Evolutionary conservation across 2,797 vertebrate genomes (phyloP).

Genomic region (Sebastes matsubarae): DNA sequence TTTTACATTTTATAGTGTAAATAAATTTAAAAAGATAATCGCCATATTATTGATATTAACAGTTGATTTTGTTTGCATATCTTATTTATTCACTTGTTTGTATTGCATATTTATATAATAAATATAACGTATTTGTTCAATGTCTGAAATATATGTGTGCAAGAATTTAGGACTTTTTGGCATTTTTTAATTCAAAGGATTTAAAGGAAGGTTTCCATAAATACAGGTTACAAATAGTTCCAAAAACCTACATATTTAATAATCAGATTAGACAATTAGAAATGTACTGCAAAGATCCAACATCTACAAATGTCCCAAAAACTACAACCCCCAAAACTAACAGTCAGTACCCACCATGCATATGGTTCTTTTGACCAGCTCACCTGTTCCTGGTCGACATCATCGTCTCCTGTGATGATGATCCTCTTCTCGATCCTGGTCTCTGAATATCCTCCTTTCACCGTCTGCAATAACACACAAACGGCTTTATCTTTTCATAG

Average conservation of each 20-base stretch:
- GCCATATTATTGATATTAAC: not conserved
- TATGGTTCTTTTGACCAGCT: slow-evolving; percentile 3
- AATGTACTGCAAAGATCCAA: not conserved
- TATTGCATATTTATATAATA: no score
- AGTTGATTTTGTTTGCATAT: not conserved
- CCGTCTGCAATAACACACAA: slow-evolving; percentile 84
- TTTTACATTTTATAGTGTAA: not conserved
- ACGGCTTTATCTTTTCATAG: slow-evolving; percentile 26
- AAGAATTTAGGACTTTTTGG: not conserved
- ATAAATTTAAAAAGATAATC: not conserved
- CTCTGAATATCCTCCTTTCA: slow-evolving; percentile 99
- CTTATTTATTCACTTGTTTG: not conserved
- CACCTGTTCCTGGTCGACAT: slow-evolving; percentile 99
- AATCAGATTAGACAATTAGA: not conserved
- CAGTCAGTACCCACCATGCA: not conserved
- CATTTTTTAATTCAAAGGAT: not conserved
- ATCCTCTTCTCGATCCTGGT: slow-evolving; percentile 99
- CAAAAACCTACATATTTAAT: not conserved
- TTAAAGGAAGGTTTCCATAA: not conserved
- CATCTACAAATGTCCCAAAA: not conserved
- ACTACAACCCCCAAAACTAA: not conserved
- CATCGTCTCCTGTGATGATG: slow-evolving; percentile 98
- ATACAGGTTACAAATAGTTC: not conserved
- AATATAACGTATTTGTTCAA: not conserved
- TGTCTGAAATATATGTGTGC: not conserved